A percentile compares a stretch with the other conserved stretches of the same genome.
Evolutionary conservation across 2,888 invertebrate species (phyloP).

Genomic region (Zonitis immaculata): DNA sequence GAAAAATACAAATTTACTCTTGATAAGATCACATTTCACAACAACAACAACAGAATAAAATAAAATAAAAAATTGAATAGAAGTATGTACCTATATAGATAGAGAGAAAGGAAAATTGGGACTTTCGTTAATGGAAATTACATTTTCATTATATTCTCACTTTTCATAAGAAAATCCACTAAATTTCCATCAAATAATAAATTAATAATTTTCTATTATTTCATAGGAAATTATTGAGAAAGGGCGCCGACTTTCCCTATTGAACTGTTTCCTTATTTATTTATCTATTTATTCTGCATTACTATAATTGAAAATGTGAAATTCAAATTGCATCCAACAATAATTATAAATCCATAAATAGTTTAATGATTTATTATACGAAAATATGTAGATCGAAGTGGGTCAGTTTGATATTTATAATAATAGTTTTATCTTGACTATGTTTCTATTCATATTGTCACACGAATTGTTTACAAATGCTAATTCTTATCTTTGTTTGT

Average conservation of each 20-base stretch:
- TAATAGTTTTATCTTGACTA: too few species aligned
- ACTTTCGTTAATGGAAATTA: background rate
- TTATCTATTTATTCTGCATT: too few species aligned
- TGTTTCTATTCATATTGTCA: conserved; percentile 26
- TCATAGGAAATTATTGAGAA: too few species aligned
- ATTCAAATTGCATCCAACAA: background rate
- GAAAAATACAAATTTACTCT: background rate
- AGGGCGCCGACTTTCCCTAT: background rate
- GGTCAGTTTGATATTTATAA: conserved; percentile 29
- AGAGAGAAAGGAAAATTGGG: background rate
- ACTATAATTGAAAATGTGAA: background rate
- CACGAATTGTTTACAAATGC: conserved; percentile 22
- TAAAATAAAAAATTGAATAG: too few species aligned
- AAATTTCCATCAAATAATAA: background rate
- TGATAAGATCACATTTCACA: background rate
- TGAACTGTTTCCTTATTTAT: background rate
- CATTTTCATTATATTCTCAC: background rate
- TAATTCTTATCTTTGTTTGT: conserved; percentile 10
- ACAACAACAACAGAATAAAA: background rate
- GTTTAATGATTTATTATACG: background rate
- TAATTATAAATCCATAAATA: too few species aligned
- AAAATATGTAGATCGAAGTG: background rate
- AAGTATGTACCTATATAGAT: too few species aligned
- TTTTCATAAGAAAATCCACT: background rate
- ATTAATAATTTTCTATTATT: too few species aligned